Conservation (phyloP, 2,797 vertebrate genomes). For the Sciurus carolinensis region DNA sequence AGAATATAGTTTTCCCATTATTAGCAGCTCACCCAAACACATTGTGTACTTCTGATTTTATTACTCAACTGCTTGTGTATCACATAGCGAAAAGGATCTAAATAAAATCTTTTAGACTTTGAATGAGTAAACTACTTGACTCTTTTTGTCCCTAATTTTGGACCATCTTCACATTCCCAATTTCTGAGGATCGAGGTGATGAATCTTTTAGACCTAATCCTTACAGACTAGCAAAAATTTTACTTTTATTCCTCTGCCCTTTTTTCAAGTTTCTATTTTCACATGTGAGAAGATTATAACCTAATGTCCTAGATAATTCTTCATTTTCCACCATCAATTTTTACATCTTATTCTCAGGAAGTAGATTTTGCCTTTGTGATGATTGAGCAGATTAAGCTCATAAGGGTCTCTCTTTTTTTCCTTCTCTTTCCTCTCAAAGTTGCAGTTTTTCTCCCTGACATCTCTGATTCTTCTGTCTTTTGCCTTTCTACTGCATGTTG, state of each 20-base stretch:
- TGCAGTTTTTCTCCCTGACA: not conserved
- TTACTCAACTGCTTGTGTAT: not conserved
- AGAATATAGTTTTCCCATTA: not conserved
- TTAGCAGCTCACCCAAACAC: not conserved
- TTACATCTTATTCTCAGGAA: not conserved
- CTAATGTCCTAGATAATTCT: not conserved
- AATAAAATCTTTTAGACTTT: not conserved
- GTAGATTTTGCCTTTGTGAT: not conserved
- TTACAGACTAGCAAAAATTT: not conserved
- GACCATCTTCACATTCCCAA: not conserved
- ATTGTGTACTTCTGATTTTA: constrained; percentile 34
- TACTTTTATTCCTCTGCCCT: not conserved
- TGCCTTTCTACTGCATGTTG: not conserved
- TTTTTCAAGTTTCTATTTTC: not conserved
- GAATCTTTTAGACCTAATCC: not conserved
- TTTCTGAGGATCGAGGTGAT: not conserved
- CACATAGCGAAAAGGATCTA: not conserved
- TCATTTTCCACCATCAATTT: not conserved
- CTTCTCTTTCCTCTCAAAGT: not conserved
- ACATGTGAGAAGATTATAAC: not conserved
- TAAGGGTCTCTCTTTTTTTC: not conserved
- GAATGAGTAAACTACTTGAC: not conserved
- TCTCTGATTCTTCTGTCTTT: not conserved
- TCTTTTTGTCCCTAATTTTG: not conserved
- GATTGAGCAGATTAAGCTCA: not conserved